Evolutionary conservation across 2,888 invertebrate genomes (phyloP), one percentile per base, ranked within the genome.

Genomic region (Entomobrya multifasciata): DNA sequence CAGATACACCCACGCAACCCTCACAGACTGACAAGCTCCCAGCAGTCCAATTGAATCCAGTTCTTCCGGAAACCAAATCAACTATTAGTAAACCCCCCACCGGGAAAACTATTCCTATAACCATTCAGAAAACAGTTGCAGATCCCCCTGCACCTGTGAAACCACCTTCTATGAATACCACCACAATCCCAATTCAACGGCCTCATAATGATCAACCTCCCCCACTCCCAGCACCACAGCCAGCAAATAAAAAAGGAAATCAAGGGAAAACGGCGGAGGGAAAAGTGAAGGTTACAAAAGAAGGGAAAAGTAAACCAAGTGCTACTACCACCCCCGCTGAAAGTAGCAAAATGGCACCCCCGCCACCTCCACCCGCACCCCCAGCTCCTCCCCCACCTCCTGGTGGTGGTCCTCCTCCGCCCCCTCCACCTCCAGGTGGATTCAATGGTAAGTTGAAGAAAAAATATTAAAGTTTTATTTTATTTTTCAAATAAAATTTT

Each of bases 361-460:
- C 88, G 20, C 82, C 88, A 41, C 87, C 88, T 20, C 88, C 88
- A 6, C 78, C 79, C 11, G 82, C 79, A 30, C 90, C 90, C 0
- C 89, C 89, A 10, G 87, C 90, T 4, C 89, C 90, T 8, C 90
- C 90, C 20, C 89, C 88, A 41, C 89, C 77, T 6, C 88, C 86
- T 13, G 83, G 83, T 47, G 83, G 83, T 47, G 72, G 15, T 25
- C 74, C 74, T 2, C 74, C 74, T 13, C 74, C 74, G 17, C 80
- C 76, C 17, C 87, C 88, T 11, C 90, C 74, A 86, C 90, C 90
- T 5, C 90, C 90, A 20, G 83, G 82, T 36, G 82, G 82, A 81
- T 41, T 15, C n/a, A 81, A 81, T 72, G 81, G 81, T 81, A 27
- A 57, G 67, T 36, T 6, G 8, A 36, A 8, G 36, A 36, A 36